Percentiles rank a stretch among this genome's conserved stretches.
These are phyloP conservation scores for Cotesia congregata DNA, from an alignment of 2,888 invertebrate genomes.

Conservation along the genomic window DNA sequence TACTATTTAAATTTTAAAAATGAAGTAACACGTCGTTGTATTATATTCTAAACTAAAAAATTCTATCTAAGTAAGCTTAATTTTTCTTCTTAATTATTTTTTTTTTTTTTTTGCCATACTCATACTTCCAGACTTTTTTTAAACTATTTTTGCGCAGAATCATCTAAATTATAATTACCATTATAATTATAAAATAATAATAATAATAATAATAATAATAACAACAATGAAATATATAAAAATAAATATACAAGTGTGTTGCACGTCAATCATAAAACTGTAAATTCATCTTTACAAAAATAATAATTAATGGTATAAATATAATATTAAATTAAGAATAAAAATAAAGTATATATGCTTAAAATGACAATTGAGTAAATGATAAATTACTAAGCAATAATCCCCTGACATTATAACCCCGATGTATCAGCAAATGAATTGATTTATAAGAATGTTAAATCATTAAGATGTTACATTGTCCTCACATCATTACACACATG, in stretches of 20 bases:
- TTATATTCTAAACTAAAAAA: constrained; percentile 26
- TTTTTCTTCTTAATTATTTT: constrained; percentile 17
- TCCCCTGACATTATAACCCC: background rate
- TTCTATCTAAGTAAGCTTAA: constrained; percentile 7
- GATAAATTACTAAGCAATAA: background rate
- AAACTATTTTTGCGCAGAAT: background rate
- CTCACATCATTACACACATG: background rate
- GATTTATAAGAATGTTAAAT: background rate
- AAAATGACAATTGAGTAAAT: background rate
- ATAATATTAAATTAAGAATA: background rate
- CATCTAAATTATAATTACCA: background rate
- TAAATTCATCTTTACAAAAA: constrained; percentile 32
- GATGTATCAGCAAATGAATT: background rate
- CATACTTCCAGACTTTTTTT: constrained; percentile 20
- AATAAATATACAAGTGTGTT: constrained; percentile 17
- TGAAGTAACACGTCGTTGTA: constrained; percentile 23
- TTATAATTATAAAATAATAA: background rate
- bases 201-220: constrained; percentile 2
- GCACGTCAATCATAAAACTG: constrained; percentile 35
- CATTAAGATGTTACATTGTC: background rate
- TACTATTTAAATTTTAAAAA: constrained; percentile 14
- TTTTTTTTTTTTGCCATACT: constrained; percentile 20
- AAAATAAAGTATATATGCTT: background rate
- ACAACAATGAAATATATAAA: background rate
- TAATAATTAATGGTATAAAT: constrained; percentile 15